Percentiles rank a stretch among this genome's conserved stretches.
Conservation (phyloP, 2,113 vertebrate genomes). For the Cynoglossus semilaevis region DNA sequence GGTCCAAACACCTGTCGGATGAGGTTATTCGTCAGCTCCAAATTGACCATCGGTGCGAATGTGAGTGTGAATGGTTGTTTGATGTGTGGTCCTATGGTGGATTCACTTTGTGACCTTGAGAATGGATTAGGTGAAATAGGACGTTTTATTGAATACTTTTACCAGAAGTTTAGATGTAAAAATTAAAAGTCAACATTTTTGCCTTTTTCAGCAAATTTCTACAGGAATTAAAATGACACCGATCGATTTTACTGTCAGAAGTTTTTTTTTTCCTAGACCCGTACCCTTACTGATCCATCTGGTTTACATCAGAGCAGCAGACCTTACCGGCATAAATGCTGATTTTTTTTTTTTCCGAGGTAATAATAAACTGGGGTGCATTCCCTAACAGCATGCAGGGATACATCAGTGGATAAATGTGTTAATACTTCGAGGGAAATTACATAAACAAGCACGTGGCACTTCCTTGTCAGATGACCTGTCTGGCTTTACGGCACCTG, state of each 20-base stretch:
- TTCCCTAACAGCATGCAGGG: background rate
- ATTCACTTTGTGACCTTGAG: too few relatives aligned
- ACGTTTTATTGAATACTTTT: too few relatives aligned
- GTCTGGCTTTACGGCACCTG: slow-evolving; percentile 1
- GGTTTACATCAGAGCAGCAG: slow-evolving; percentile 9
- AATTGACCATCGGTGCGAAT: too few relatives aligned
- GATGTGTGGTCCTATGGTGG: too few relatives aligned
- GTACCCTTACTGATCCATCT: slow-evolving; percentile 26
- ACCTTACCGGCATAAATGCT: too few relatives aligned
- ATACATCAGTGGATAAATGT: slow-evolving; percentile 27
- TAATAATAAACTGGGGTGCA: slow-evolving; percentile 9
- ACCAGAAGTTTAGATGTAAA: background rate
- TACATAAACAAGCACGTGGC: background rate
- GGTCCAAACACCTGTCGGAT: too few relatives aligned
- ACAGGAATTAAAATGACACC: slow-evolving; percentile 11
- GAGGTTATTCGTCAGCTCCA: too few relatives aligned
- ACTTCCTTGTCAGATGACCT: too few relatives aligned
- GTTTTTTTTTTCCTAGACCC: slow-evolving; percentile 10
- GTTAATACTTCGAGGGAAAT: slow-evolving; percentile 1
- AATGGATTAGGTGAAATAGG: too few relatives aligned
- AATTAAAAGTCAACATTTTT: background rate
- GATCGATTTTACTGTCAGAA: slow-evolving; percentile 6
- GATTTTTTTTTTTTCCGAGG: background rate
- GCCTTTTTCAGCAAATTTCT: slow-evolving; percentile 9
- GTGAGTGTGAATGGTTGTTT: too few relatives aligned